These are phyloP conservation scores for Nycticryphes semicollaris DNA, from an alignment of 2,113 vertebrate genomes.

Conservation along the genomic window DNA sequence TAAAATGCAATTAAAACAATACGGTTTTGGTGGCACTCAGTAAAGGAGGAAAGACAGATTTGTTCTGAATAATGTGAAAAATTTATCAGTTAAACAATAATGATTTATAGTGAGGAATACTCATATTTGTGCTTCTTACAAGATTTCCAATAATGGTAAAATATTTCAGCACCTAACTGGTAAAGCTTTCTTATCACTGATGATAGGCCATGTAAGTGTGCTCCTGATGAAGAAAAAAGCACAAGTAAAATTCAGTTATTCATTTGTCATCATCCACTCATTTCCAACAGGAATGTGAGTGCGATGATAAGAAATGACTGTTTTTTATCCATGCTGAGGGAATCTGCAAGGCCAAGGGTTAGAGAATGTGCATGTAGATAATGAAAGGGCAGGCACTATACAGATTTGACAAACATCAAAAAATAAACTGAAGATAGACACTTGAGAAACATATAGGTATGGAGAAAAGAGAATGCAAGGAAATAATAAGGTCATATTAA, in stretches of 20 bases:
- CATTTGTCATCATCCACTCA: not conserved
- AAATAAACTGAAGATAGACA: not conserved
- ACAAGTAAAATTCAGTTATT: not conserved
- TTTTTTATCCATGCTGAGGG: not conserved
- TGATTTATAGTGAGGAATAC: not conserved
- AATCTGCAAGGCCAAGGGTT: not conserved
- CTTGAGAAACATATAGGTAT: not conserved
- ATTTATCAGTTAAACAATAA: not conserved
- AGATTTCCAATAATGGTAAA: not conserved
- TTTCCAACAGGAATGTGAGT: not conserved
- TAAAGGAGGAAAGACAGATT: not conserved
- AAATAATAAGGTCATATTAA: not conserved
- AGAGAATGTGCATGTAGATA: not conserved
- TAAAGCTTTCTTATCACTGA: not conserved
- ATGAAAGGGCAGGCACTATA: not conserved
- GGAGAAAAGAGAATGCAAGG: not conserved
- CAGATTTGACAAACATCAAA: not conserved
- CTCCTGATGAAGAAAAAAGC: not conserved
- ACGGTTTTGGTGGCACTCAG: not conserved
- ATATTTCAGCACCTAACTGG: not conserved
- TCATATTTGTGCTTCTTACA: not conserved
- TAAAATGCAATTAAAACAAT: not conserved
- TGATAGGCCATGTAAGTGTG: not conserved
- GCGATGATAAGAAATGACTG: not conserved
- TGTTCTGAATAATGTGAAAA: not conserved